Evolutionary conservation across 1,140 invertebrate species (phyloP), one percentile per base, ranked within the genome.

Genomic region (Thaumatotibia leucotreta): DNA sequence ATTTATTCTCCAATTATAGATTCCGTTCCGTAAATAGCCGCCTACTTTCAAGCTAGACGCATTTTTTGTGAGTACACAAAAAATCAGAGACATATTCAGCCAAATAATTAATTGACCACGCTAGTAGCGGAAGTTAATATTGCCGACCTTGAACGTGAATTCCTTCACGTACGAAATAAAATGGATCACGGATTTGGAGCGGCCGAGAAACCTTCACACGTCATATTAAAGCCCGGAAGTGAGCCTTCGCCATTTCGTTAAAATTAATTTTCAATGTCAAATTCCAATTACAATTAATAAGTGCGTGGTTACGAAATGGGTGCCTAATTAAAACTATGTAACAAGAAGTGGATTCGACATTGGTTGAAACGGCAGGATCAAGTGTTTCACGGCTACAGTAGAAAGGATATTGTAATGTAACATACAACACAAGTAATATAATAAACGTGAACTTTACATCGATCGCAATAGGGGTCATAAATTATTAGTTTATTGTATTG

Each of bases 131-230:
- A 73, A 73, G 65, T 67, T 23, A 58, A 66, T 49, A 50, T 27
- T 9, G 35, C 2, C 8, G 23, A 63, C 71, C 71, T 73, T 73
- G 71, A 65, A 67, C 64, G 33, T 65, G 63, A 69, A 73, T 73
- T 65, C 64, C 64, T 63, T 65, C 20, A 63, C 65, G 27, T 11
- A 45, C 27, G 49, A 54, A 69, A 69, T 65, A 65, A 72, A 67
- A 67, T 63, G 32, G 39, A 64, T 62, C 64, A 68, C 65, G 67
- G 70, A 73, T 66, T 68, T 72, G 61, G 65, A 73, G 14, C 49
- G 62, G 62, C 22, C 62, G 62, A 62, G 63, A 70, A 71, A 71
- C 70, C 66, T 72, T 72, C 58, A 66, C 50, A 61, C 63, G 64
- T 71, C 64, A 4, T 10, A 31, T 11, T 22, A 52, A 23, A 22